Percentiles rank a stretch among this genome's conserved stretches.
Conservation (phyloP, 2,888 invertebrate species). For the Lymantria dispar region DNA sequence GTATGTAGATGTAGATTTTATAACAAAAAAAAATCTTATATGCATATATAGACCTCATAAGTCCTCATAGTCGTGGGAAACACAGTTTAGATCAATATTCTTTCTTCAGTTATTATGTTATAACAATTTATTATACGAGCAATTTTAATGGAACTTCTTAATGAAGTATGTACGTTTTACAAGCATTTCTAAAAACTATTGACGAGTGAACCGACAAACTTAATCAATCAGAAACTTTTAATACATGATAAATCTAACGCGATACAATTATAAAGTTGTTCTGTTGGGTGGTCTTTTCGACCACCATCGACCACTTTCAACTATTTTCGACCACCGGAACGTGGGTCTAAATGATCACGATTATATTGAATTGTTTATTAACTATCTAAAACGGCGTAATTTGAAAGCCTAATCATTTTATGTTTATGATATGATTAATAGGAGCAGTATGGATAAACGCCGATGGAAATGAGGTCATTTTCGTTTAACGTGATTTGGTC, state of each 20-base stretch:
- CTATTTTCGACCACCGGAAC: conserved; percentile 52
- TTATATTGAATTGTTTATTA: conserved; percentile 39
- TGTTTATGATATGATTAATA: conserved; percentile 12
- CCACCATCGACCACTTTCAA: conserved; percentile 8
- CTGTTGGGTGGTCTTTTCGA: conserved; percentile 26
- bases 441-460: conserved; percentile 3
- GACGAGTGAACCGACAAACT: conserved; percentile 19
- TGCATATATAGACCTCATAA: no score
- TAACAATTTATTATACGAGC: no score
- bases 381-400: conserved; percentile 34
- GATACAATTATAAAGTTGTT: conserved; percentile 32
- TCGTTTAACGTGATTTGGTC: not conserved
- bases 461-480: not conserved
- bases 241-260: conserved; percentile 35
- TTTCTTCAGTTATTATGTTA: no score
- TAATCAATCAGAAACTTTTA: conserved; percentile 27
- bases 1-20: no score
- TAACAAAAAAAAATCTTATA: no score
- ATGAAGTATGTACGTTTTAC: not conserved
- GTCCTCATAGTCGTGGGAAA: no score
- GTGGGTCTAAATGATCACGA: conserved; percentile 43
- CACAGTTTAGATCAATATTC: no score
- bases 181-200: not conserved
- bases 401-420: conserved; percentile 23
- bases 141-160: no score